These are phyloP conservation scores for Ciconia nigra DNA, from an alignment of 2,797 vertebrate genomes.

Conservation along the genomic window DNA sequence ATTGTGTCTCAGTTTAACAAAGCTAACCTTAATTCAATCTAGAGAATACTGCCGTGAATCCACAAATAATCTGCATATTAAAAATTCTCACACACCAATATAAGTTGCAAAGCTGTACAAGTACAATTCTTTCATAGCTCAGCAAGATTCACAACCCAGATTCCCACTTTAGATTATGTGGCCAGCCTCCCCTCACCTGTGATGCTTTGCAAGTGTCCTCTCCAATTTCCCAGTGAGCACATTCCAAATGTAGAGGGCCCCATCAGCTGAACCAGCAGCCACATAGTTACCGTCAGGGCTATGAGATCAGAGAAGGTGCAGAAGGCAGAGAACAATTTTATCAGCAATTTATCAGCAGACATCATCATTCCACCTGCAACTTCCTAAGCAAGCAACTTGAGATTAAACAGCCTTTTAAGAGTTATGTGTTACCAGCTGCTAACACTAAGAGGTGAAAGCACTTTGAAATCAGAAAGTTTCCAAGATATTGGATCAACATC, in stretches of 20 bases:
- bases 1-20: neutral
- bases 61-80: neutral
- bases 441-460: neutral
- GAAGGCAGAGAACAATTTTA: neutral
- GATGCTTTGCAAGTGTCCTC: constrained; percentile 84
- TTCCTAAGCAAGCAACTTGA: neutral
- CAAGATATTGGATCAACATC: neutral
- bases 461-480: neutral
- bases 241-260: constrained; percentile 89
- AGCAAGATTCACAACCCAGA: neutral
- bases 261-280: constrained; percentile 90
- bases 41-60: neutral
- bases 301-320: neutral
- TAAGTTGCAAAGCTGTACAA: neutral
- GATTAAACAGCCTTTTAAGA: neutral
- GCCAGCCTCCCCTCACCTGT: constrained; percentile 80
- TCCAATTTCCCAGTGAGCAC: constrained; percentile 92
- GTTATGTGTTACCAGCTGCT: neutral
- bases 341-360: neutral
- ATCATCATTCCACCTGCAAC: neutral
- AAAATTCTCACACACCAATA: neutral
- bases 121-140: neutral
- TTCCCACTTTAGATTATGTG: rapidly evolving
- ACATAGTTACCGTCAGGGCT: constrained; percentile 92
- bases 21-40: neutral